phyloP scores from a whole-genome alignment of 64 coral and sea anemone genomes.

The Cladopsammia gracilis region DNA sequence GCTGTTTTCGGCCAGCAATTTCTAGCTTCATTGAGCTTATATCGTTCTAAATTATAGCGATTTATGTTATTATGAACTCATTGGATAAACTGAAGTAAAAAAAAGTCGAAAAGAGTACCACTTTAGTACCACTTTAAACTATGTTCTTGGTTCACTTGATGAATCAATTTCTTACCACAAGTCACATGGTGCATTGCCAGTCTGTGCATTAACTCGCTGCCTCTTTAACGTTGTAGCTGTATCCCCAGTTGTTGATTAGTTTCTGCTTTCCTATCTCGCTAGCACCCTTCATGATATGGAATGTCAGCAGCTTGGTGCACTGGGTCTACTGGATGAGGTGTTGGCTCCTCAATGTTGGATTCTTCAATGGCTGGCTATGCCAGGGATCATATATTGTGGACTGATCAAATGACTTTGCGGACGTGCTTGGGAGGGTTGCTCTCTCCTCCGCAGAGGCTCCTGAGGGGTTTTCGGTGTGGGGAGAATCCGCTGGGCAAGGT shows the following conservation, averaged over 20 bases:
- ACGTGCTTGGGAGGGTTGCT: background rate
- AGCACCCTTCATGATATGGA: background rate
- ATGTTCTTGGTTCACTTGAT: too few species aligned
- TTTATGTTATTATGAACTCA: too few species aligned
- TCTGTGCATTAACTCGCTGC: slow-evolving; percentile 12
- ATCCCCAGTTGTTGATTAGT: slow-evolving; percentile 36
- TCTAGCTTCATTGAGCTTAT: too few species aligned
- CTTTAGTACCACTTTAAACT: too few species aligned
- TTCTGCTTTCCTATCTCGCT: slow-evolving; percentile 41
- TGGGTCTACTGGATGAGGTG: background rate
- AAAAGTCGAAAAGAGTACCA: too few species aligned
- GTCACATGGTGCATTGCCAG: slow-evolving; percentile 34
- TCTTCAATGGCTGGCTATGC: background rate
- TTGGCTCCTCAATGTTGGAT: background rate
- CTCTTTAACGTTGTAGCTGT: slow-evolving; percentile 40
- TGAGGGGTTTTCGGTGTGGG: too few species aligned
- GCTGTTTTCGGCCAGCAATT: too few species aligned
- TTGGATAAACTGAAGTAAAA: too few species aligned
- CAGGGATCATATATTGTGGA: background rate
- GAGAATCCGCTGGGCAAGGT: too few species aligned
- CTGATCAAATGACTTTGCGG: background rate
- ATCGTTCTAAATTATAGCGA: too few species aligned
- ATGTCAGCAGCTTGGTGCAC: background rate
- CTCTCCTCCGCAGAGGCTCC: too few species aligned
- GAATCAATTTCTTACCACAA: slow-evolving; percentile 30